These are phyloP conservation scores for Oreotragus oreotragus DNA, from an alignment of 2,113 vertebrate genomes.

Conservation along the genomic window DNA sequence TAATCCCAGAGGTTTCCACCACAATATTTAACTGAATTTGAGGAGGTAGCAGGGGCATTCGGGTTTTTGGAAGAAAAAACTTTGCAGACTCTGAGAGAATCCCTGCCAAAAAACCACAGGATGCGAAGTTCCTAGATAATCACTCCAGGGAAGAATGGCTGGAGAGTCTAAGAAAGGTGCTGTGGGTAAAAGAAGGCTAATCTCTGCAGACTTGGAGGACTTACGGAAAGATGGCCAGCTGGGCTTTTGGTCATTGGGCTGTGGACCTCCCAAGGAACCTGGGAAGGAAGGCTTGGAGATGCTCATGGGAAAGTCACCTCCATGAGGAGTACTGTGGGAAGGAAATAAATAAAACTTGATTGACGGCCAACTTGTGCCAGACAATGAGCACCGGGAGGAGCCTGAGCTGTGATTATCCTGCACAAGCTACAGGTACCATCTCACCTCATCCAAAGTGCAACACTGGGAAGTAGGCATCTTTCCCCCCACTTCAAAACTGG, in stretches of 20 bases:
- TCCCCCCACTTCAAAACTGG: background rate
- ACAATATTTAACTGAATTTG: conserved; percentile 18
- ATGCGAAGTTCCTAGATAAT: background rate
- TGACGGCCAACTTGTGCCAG: background rate
- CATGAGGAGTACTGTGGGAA: background rate
- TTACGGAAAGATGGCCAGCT: rapidly evolving
- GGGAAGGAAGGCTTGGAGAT: background rate
- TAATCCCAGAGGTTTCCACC: background rate
- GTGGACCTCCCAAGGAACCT: background rate
- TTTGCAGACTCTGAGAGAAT: background rate
- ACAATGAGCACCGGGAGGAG: background rate
- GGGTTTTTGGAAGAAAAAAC: background rate
- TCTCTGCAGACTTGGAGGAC: background rate
- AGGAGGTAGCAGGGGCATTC: background rate
- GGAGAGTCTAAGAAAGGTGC: background rate
- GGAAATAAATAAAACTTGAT: background rate
- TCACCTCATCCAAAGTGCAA: background rate
- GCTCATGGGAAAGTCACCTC: background rate
- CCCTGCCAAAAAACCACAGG: background rate
- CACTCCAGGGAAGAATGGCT: background rate
- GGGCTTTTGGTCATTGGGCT: background rate
- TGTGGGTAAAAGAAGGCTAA: background rate
- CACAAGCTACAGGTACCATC: background rate
- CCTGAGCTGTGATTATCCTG: background rate
- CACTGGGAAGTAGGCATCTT: background rate